Evolutionary conservation across 2,797 vertebrate species (phyloP).

Genomic region (Dicrostonyx torquatus): DNA sequence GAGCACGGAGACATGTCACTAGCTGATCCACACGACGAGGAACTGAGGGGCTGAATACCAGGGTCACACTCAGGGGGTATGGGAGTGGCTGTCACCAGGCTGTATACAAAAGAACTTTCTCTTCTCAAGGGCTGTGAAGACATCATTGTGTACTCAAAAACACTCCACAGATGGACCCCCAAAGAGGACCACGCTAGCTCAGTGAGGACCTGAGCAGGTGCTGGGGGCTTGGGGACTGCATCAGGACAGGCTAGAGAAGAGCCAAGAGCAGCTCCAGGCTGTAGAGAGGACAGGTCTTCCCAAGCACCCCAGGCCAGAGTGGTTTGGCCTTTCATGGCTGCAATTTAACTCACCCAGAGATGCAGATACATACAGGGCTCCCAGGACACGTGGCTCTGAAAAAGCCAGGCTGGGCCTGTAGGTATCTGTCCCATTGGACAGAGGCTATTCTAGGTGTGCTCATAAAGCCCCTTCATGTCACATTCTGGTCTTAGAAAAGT

Average conservation of each 20-base stretch:
- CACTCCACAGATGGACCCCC: fast-evolving
- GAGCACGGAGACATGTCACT: not conserved
- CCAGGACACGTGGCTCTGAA: not conserved
- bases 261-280: not conserved
- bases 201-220: not conserved
- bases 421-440: fast-evolving
- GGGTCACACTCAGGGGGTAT: fast-evolving
- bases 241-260: fast-evolving
- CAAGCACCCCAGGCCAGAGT: not conserved
- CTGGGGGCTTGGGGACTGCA: fast-evolving
- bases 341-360: not conserved
- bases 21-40: not conserved
- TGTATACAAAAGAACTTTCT: not conserved
- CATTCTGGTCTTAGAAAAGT: not conserved
- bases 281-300: not conserved
- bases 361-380: not conserved
- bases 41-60: fast-evolving
- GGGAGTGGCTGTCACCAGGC: fast-evolving
- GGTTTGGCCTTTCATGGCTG: not conserved
- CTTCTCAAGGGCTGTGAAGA: not conserved
- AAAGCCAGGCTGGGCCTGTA: not conserved
- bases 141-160: not conserved
- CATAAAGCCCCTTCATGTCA: not conserved
- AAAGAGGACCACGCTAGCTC: not conserved
- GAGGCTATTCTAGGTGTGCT: not conserved